These are phyloP conservation scores for Melipona bicolor DNA, from an alignment of 2,888 invertebrate species.

Conservation along the genomic window DNA sequence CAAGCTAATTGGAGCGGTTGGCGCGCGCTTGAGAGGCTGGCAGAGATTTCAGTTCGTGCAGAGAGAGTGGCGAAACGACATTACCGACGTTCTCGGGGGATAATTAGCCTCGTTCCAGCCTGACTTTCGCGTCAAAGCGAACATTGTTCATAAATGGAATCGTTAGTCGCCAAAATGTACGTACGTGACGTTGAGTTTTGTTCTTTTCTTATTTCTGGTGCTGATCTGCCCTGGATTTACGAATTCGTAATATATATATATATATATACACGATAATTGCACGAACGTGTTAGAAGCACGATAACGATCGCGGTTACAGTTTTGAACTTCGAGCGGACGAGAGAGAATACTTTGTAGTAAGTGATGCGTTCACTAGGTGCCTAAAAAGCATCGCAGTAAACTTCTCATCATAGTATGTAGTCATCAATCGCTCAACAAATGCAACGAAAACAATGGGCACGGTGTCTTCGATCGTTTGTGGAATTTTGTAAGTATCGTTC, in stretches of 20 bases:
- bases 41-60: conserved; percentile 6
- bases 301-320: conserved; percentile 66
- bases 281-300: conserved; percentile 73
- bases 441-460: neutral
- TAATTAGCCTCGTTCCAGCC: conserved; percentile 28
- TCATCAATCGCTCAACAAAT: conserved; percentile 1
- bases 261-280: conserved; percentile 61
- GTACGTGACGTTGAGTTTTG: neutral
- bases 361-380: conserved; percentile 31
- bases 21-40: conserved; percentile 13
- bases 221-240: neutral
- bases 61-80: conserved; percentile 15
- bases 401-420: neutral
- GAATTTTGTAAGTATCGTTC: too few relatives aligned
- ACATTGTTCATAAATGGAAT: conserved; percentile 33
- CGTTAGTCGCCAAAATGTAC: neutral
- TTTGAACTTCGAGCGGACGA: conserved; percentile 71
- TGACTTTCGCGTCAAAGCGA: conserved; percentile 25
- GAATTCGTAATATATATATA: conserved; percentile 19
- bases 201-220: conserved; percentile 12
- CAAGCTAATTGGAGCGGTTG: conserved; percentile 27
- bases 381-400: conserved; percentile 40
- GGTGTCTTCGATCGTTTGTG: neutral
- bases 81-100: conserved; percentile 10
- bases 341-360: conserved; percentile 62